Evolutionary conservation across 2,113 vertebrate species (phyloP).

Genomic region (Callipepla squamata): DNA sequence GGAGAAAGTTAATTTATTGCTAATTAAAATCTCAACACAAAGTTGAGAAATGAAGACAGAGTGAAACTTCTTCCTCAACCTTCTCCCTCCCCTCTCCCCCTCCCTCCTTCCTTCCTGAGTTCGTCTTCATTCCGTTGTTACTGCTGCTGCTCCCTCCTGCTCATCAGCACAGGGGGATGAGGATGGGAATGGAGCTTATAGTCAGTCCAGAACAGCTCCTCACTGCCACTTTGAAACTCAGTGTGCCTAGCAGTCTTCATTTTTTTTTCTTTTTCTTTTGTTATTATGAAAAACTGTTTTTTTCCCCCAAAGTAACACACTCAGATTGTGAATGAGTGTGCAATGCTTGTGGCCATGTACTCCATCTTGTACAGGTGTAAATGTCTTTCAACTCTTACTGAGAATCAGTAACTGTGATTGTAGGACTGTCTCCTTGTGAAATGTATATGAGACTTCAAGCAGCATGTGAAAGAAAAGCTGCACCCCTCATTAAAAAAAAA

Average conservation of each 20-base stretch:
- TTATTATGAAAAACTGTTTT: not conserved
- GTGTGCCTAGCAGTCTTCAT: not conserved
- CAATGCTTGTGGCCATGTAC: not conserved
- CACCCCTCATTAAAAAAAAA: not conserved
- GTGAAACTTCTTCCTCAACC: not conserved
- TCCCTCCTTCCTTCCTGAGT: not conserved
- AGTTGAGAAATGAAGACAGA: not conserved
- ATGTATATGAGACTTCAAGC: not conserved
- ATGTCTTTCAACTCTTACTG: not conserved
- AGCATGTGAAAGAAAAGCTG: not conserved
- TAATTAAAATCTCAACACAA: not conserved
- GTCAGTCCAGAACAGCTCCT: rapidly evolving
- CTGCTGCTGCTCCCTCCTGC: not conserved
- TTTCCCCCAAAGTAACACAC: not conserved
- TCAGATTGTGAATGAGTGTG: not conserved
- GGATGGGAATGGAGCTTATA: not conserved
- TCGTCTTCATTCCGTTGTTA: not conserved
- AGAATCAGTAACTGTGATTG: not conserved
- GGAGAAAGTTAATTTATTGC: not conserved
- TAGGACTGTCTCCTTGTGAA: not conserved
- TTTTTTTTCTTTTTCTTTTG: not conserved
- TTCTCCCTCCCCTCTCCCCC: not conserved
- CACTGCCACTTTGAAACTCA: not conserved
- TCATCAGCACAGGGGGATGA: not conserved
- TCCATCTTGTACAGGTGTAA: rapidly evolving